Percentiles rank a stretch among this genome's conserved stretches.
These are phyloP conservation scores for Drosophila mayri DNA, from an alignment of 1,140 invertebrate genomes.

Conservation along the genomic window DNA sequence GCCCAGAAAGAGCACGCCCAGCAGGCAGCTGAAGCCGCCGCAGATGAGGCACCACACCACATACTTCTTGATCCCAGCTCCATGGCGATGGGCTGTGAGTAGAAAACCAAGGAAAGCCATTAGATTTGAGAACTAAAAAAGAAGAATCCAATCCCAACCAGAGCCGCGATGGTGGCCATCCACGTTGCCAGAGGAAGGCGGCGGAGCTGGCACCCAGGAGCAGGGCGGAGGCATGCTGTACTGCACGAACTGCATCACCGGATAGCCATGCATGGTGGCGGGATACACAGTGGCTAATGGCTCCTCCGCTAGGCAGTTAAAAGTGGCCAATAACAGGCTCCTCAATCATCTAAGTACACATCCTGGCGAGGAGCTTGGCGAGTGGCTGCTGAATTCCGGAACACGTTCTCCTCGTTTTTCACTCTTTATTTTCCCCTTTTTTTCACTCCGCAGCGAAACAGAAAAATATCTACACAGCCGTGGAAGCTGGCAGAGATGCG, in stretches of 20 bases:
- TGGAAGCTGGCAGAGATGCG: constrained; percentile 37
- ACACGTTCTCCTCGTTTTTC: constrained; percentile 43
- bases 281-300: background rate
- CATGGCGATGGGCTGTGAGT: constrained; percentile 69
- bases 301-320: constrained; percentile 14
- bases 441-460: constrained; percentile 45
- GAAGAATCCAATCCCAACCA: constrained; percentile 32
- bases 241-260: constrained; percentile 87
- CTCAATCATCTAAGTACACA: constrained; percentile 24
- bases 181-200: constrained; percentile 51
- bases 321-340: constrained; percentile 25
- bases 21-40: constrained; percentile 89
- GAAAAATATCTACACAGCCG: constrained; percentile 80
- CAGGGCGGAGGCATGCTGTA: constrained; percentile 86
- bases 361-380: constrained; percentile 11
- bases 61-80: constrained; percentile 88
- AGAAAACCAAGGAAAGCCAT: background rate
- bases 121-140: background rate
- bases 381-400: constrained; percentile 35
- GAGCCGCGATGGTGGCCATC: constrained; percentile 63
- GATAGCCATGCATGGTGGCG: constrained; percentile 86
- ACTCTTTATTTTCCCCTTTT: constrained; percentile 26
- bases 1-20: constrained; percentile 90
- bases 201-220: constrained; percentile 85
- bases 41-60: constrained; percentile 91